Percentiles rank a stretch among this genome's conserved stretches.
Conservation (phyloP, 2,797 vertebrate genomes). For the Fratercula arctica region DNA sequence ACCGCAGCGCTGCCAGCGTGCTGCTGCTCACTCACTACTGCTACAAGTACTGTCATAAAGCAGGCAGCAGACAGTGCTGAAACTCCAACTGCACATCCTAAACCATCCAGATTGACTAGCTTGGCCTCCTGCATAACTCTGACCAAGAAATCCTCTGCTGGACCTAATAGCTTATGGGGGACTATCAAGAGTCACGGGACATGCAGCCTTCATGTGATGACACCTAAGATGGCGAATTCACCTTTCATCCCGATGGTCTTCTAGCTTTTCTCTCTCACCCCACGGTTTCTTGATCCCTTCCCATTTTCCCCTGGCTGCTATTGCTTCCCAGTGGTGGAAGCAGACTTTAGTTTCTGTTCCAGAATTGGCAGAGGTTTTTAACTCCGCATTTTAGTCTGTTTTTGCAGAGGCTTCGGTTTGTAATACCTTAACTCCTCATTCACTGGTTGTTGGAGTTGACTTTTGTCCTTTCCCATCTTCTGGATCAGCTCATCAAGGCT, state of each 20-base stretch:
- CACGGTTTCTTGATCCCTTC: not conserved
- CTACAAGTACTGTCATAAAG: not conserved
- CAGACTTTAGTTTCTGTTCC: slow-evolving; percentile 14
- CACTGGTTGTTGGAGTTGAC: not conserved
- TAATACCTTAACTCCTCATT: not conserved
- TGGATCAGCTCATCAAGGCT: not conserved
- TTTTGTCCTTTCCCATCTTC: not conserved
- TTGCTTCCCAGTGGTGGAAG: not conserved
- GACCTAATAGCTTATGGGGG: not conserved
- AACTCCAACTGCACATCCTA: not conserved
- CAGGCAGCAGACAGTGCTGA: not conserved
- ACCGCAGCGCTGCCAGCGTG: not conserved
- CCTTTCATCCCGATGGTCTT: not conserved
- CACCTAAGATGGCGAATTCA: not conserved
- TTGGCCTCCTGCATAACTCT: not conserved
- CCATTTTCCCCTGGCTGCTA: not conserved
- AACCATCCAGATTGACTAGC: not conserved
- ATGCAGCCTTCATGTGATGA: not conserved
- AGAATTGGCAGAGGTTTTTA: not conserved
- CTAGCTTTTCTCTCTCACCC: not conserved
- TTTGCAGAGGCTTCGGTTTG: not conserved
- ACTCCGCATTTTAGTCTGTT: not conserved
- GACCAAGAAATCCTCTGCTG: not conserved
- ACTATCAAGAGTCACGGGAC: not conserved
- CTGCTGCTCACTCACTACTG: not conserved